These are phyloP conservation scores for Ophiothrix spiculata DNA, from an alignment of 35 echinoderm and acorn worm species.

Conservation along the genomic window DNA sequence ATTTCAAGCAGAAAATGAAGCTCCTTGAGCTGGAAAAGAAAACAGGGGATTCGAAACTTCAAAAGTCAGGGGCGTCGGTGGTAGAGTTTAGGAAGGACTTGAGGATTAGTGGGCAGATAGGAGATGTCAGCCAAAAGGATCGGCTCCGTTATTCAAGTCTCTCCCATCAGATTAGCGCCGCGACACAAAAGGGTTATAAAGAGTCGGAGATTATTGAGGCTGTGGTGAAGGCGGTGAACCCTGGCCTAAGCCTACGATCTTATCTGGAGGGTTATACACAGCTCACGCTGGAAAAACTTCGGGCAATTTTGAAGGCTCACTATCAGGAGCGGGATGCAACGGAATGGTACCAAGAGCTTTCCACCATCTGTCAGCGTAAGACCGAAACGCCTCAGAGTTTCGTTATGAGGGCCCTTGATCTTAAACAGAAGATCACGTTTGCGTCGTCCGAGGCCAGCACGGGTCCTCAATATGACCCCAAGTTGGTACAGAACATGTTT, in stretches of 20 bases:
- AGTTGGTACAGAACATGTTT: constrained; percentile 21
- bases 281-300: background rate
- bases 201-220: constrained; percentile 33
- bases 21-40: too few relatives aligned
- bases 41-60: too few relatives aligned
- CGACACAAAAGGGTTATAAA: background rate
- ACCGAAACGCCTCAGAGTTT: constrained; percentile 46
- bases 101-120: constrained; percentile 55
- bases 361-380: background rate
- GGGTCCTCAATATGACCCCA: background rate
- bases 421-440: constrained; percentile 55
- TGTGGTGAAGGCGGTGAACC: constrained; percentile 22
- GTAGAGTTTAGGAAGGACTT: constrained; percentile 41
- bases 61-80: too few relatives aligned
- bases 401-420: constrained; percentile 34
- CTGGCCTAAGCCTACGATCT: constrained; percentile 7
- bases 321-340: constrained; percentile 38
- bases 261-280: constrained; percentile 26
- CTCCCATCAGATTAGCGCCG: constrained; percentile 46
- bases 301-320: constrained; percentile 35
- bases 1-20: too few relatives aligned
- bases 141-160: constrained; percentile 25
- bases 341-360: constrained; percentile 40
- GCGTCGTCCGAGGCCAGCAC: constrained; percentile 53
- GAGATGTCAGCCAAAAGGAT: constrained; percentile 25